Evolutionary conservation across 2,797 vertebrate species (phyloP), one percentile per base, ranked within the genome.

Genomic region (Discoglossus pictus): DNA sequence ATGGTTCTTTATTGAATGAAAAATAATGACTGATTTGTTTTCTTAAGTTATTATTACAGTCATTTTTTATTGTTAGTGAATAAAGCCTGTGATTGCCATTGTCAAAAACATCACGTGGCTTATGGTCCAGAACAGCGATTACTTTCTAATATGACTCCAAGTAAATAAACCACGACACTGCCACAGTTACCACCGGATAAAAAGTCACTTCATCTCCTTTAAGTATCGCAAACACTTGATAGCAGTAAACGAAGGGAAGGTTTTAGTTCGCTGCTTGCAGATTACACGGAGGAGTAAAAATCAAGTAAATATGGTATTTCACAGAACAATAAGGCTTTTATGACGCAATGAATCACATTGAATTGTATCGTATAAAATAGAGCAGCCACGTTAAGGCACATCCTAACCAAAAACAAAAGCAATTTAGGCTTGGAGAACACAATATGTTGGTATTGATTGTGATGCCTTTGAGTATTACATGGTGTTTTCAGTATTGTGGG

Each of bases 101-200:
- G 78, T 77, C 74, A 78, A 80, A 84, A 40, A 68, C 73, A 77
- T 78, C 56, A 0, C 69, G 61, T 63, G 58, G 62, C 69, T 81
- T 75, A 77, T 1, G 50, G 74, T 9, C 65, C 73, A 25, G 67
- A 81, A 75, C 9, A 65, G 56, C 70, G 74, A 80, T 80, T 67
- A 70, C 12, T 20, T n/a, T n/a, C n/a, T n/a, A n/a, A n/a, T n/a
- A n/a, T n/a, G n/a, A n/a, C n/a, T n/a, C n/a, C n/a, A n/a, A n/a
- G n/a, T n/a, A n/a, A n/a, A n/a, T n/a, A n/a, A n/a, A n/a, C n/a
- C n/a, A n/a, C n/a, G n/a, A n/a, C n/a, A 60, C 2, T 40, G 47
- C 43, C 39, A 61, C 31, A 21, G 46, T 23, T 35, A 21, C 44
- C 6, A 42, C 44, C 12, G 42, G 62, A 10, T 11, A 67, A 53